Percentiles rank a stretch among this genome's conserved stretches.
Conservation (phyloP, 2,888 invertebrate genomes). For the Drosophila prolongata region DNA sequence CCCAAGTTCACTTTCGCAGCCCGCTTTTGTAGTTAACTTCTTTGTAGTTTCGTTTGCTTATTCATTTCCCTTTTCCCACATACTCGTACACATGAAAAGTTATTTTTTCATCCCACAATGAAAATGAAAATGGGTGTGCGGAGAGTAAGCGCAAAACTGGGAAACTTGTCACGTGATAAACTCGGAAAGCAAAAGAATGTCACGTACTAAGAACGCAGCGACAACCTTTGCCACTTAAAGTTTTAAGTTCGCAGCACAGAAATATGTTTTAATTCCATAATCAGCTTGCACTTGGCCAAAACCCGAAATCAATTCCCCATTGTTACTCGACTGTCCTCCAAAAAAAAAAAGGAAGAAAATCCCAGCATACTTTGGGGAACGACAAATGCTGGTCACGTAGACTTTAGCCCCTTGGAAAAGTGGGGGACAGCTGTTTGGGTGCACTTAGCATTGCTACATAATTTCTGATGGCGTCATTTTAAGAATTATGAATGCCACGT, state of each 20-base stretch:
- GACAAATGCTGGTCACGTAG: slow-evolving; percentile 77
- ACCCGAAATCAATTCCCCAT: slow-evolving; percentile 70
- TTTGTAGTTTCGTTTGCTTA: slow-evolving; percentile 72
- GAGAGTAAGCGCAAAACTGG: slow-evolving; percentile 35
- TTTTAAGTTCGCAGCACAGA: slow-evolving; percentile 60
- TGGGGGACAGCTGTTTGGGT: slow-evolving; percentile 56
- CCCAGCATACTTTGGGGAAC: slow-evolving; percentile 59
- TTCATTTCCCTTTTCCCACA: slow-evolving; percentile 52
- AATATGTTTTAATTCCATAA: slow-evolving; percentile 77
- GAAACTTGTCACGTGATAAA: slow-evolving; percentile 71
- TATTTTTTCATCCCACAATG: slow-evolving; percentile 45
- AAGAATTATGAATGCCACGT: slow-evolving; percentile 84
- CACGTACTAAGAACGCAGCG: slow-evolving; percentile 56
- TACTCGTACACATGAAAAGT: slow-evolving; percentile 36
- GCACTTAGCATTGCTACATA: slow-evolving; percentile 72
- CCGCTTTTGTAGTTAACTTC: slow-evolving; percentile 72
- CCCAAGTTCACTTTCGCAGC: slow-evolving; percentile 66
- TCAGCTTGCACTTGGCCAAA: slow-evolving; percentile 61
- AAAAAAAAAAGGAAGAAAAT: slow-evolving; percentile 17
- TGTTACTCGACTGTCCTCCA: slow-evolving; percentile 41
- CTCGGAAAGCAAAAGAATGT: slow-evolving; percentile 60
- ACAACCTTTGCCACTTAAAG: slow-evolving; percentile 77
- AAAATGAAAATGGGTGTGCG: slow-evolving; percentile 51
- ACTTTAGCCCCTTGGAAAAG: background rate
- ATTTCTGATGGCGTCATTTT: slow-evolving; percentile 80